Evolutionary conservation across 1,140 invertebrate genomes (phyloP), one percentile per base, ranked within the genome.

Genomic region (Eupeodes corollae): DNA sequence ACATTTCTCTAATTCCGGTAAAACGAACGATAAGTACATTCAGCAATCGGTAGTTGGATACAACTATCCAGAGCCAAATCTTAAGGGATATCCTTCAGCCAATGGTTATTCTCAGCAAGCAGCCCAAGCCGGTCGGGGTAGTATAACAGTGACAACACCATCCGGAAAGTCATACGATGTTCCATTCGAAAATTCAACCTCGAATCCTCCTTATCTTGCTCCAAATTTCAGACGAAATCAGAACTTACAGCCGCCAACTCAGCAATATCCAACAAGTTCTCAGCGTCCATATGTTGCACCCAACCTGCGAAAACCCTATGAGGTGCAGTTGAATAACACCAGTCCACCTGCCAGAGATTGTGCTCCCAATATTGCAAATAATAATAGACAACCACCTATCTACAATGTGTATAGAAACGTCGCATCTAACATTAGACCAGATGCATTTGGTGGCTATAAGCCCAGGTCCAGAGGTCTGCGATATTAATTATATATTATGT

Each of bases 251-350:
- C 31, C 32, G 21, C 10, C 15, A 12, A 15, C 38, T 32, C 49
- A 46, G 32, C 43, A 42, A 37, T 41, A 37, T 18, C 18, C 54
- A 6, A 59, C 58, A 34, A 65, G 62, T 32, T 63, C 63, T 47
- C 60, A 65, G 42, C 57, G 60, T 10, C 62, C 63, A 13, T 66
- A 66, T 51, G 53, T 65, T 31, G 60, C 63, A 16, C 62, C 63
- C 11, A 63, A 57, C 50, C 26, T 66, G 32, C 60, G 60, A 12
- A 63, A 63, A 35, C 12, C 34, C 3, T n/a, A 35, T 44, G 56
- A 58, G 16, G 41, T 61, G 14, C 42, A 34, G 46, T 55, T 54
- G 45, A 58, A 58, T 33, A 65, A 51, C 49, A 47, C 55, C 15
- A 61, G 61, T 14, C 59, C 55, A 12, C 16, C 55, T 6, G 44